Evolutionary conservation across 2,888 invertebrate species (phyloP).

Genomic region (Bugula neritina): DNA sequence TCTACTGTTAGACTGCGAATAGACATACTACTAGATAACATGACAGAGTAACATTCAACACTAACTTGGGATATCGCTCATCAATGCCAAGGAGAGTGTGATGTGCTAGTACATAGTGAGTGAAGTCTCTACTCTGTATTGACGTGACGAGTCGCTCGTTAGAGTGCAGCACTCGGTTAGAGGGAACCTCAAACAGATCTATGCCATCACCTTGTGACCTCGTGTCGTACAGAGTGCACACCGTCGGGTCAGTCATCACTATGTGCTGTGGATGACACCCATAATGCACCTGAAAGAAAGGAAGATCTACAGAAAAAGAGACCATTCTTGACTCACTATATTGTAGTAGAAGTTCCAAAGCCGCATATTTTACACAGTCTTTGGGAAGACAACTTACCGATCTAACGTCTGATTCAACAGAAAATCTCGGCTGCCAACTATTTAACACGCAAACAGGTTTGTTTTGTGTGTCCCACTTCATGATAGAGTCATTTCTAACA

Average conservation of each 20-base stretch:
- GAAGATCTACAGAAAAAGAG: too few relatives aligned
- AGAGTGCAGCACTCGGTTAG: neutral
- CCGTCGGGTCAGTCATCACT: constrained; percentile 18
- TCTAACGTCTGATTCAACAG: neutral
- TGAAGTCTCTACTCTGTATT: constrained; percentile 4
- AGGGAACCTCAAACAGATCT: constrained; percentile 24
- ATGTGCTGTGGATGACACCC: constrained; percentile 2
- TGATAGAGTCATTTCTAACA: neutral
- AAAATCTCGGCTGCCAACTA: neutral
- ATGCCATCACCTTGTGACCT: neutral
- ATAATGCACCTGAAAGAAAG: constrained; percentile 6
- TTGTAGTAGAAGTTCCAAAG: too few relatives aligned
- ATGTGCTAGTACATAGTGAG: constrained; percentile 5
- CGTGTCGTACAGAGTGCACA: constrained; percentile 17
- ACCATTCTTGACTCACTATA: too few relatives aligned
- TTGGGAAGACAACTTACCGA: too few relatives aligned
- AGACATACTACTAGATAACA: too few relatives aligned
- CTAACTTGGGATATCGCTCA: constrained; percentile 20
- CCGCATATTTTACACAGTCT: too few relatives aligned
- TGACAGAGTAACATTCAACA: too few relatives aligned
- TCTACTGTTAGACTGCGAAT: too few relatives aligned
- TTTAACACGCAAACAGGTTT: neutral
- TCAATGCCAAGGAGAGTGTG: constrained; percentile 1
- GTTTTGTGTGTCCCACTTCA: neutral
- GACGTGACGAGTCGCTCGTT: constrained; percentile 6